Evolutionary conservation across 2,888 invertebrate genomes (phyloP).

Genomic region (Acanthoscelides obtectus): DNA sequence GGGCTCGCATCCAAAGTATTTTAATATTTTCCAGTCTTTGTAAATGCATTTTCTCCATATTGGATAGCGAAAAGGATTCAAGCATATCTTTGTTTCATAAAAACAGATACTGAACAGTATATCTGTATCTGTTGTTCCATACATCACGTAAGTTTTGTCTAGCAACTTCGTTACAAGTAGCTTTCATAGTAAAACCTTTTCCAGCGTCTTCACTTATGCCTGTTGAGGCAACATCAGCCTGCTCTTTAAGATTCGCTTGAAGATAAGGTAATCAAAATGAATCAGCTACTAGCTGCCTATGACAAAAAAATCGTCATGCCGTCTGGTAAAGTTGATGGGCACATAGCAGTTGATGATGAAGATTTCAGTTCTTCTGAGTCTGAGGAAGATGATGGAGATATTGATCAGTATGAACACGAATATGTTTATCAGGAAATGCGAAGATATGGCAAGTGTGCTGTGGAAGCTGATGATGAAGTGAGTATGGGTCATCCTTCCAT

Average conservation of each 20-base stretch:
- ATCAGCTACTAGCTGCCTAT: constrained; percentile 21
- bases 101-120: neutral
- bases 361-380: constrained; percentile 41
- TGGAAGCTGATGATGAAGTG: constrained; percentile 11
- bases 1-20: no score
- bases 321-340: constrained; percentile 24
- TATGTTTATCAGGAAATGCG: constrained; percentile 35
- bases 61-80: no score
- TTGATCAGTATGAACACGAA: constrained; percentile 30
- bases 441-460: constrained; percentile 25
- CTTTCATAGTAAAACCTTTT: neutral
- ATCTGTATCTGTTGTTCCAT: neutral
- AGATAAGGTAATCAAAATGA: constrained; percentile 17
- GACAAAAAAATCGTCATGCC: constrained; percentile 24
- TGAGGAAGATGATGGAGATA: constrained; percentile 40
- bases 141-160: neutral
- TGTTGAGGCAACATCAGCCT: neutral
- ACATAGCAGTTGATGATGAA: constrained; percentile 13
- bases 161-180: no score
- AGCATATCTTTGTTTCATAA: no score
- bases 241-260: neutral
- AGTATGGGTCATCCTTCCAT: constrained; percentile 7
- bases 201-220: neutral
- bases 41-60: no score
- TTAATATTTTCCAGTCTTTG: no score